Base-by-base conservation (phyloP, 2,888 invertebrate species). In the Hydriomena furcata region DNA sequence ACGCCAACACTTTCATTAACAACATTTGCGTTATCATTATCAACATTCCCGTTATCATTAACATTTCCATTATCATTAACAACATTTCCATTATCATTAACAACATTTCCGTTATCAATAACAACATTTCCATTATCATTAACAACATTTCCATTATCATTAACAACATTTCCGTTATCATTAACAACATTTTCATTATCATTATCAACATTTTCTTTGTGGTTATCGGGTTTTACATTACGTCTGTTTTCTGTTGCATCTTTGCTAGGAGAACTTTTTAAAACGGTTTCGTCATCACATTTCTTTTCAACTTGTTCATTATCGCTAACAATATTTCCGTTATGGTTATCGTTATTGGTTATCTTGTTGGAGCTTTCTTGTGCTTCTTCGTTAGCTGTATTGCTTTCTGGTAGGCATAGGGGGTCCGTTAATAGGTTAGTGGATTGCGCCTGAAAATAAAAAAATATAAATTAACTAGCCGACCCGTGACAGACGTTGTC, bases 321-420 rank as follows among this genome's bases (percentile, higher is more conserved):
- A 34, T 40, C 12, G 1, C 40, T 42, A 24, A 20, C 31, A 45
- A 13, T 5, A 10, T 24, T 42, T 20, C 23, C 47, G 7, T 36
- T 49, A 34, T 40, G 31, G 3, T 37, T 46, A 44, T 52, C 47
- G 10, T 30, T 47, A 24, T 44, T 12, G 5, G 2, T 13, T 11
- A 41, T 17, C 3, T 40, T 23, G 12, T 32, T 24, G 1, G 35
- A 30, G 11, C 32, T 41, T 4, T 35, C 25, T 31, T 23, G 20
- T 17, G 45, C 25, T 11, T 32, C 13, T 8, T 47, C 42, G 3
- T 6, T 27, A 4, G 12, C 25, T 0, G 17, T 11, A 12, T 8
- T 11, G 1, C 24, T 23, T 7, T 11, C 36, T 0, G 36, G 10
- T 4, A n/a, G 17, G n/a, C 25, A 32, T 27, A 32, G 24, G 12